Conservation (phyloP, 2,797 vertebrate genomes). For the Pangasius mekongensis region DNA sequence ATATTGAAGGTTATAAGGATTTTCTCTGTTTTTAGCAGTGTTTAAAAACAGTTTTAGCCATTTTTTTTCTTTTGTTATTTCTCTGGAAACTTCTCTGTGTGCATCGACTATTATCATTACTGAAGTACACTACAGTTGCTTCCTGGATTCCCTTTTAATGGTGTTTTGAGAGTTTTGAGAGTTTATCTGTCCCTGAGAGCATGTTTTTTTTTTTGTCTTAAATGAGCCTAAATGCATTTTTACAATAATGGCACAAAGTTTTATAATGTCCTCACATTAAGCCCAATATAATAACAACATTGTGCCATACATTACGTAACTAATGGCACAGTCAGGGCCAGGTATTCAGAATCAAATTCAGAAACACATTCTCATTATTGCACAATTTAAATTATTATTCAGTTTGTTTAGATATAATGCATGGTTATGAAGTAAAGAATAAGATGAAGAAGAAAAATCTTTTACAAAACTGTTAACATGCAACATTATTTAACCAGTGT, state of each 20-base stretch:
- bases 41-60: neutral
- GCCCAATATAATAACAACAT: neutral
- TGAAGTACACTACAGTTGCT: neutral
- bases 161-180: too few species aligned
- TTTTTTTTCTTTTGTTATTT: neutral
- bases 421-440: neutral
- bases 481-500: neutral
- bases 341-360: neutral
- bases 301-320: neutral
- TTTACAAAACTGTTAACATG: neutral
- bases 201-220: neutral
- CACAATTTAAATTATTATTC: neutral
- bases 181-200: neutral
- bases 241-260: neutral
- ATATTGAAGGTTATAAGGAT: neutral
- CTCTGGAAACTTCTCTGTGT: neutral
- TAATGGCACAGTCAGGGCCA: neutral
- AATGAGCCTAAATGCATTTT: neutral
- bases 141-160: neutral
- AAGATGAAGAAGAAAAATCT: neutral
- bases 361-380: neutral
- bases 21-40: neutral
- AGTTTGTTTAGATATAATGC: neutral
- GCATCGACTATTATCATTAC: too few species aligned
- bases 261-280: neutral